These are phyloP conservation scores for Ivindomyrus marchei DNA, from an alignment of 2,113 vertebrate species.

Conservation along the genomic window DNA sequence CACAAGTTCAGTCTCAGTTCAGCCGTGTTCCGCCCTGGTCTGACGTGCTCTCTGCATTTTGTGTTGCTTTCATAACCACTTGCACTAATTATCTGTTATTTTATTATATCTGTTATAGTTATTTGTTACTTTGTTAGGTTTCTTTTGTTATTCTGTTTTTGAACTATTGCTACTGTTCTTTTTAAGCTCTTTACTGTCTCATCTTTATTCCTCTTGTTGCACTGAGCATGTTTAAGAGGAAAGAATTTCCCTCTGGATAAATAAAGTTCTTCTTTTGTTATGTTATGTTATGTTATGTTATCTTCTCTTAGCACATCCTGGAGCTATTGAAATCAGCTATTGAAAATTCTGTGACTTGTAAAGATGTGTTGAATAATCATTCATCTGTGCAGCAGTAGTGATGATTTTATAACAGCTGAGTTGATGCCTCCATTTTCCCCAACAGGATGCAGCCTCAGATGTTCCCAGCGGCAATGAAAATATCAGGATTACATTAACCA, in stretches of 20 bases:
- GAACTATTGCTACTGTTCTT: too few relatives aligned
- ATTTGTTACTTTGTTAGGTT: too few relatives aligned
- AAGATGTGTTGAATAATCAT: background rate
- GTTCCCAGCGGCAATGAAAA: background rate
- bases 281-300: too few relatives aligned
- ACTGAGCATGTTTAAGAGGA: too few relatives aligned
- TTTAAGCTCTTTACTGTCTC: too few relatives aligned
- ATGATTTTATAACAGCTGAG: background rate
- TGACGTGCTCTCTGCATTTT: background rate
- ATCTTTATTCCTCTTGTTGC: too few relatives aligned
- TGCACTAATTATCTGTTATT: too few relatives aligned
- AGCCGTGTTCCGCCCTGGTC: background rate
- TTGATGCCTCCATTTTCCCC: background rate
- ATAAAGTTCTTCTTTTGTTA: too few relatives aligned
- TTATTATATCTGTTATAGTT: too few relatives aligned
- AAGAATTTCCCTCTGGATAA: too few relatives aligned
- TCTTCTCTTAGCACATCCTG: background rate
- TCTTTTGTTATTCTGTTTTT: too few relatives aligned
- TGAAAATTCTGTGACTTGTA: background rate
- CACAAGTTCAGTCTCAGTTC: background rate
- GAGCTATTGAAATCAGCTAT: background rate
- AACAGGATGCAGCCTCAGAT: background rate
- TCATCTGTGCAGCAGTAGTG: background rate
- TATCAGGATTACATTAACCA: background rate
- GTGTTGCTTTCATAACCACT: background rate